Percentiles rank a stretch among this genome's conserved stretches.
Evolutionary conservation across 2,797 vertebrate species (phyloP).

Genomic region (Argentina silus): DNA sequence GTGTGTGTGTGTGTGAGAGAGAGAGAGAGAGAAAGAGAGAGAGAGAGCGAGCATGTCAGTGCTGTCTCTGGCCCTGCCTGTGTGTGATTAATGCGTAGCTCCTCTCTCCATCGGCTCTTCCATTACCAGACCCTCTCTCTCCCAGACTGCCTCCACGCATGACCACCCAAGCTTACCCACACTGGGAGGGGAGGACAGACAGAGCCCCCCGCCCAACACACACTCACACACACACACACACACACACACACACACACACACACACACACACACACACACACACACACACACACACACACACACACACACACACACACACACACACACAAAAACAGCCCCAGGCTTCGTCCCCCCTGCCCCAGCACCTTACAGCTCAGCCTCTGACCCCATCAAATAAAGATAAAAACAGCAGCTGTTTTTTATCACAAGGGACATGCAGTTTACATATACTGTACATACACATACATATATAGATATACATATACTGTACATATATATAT

Average conservation of each 20-base stretch:
- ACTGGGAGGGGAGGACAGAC: neutral
- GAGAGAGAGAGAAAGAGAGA: neutral
- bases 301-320: constrained; percentile 9
- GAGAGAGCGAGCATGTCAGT: constrained; percentile 26
- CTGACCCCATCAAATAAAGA: constrained; percentile 39
- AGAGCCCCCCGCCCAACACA: neutral
- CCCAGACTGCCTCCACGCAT: constrained; percentile 71
- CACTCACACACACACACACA: constrained; percentile 31
- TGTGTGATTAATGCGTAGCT: constrained; percentile 79
- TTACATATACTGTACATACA: constrained; percentile 15
- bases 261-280: constrained; percentile 11
- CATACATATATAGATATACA: too few relatives aligned
- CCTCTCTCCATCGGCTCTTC: constrained; percentile 73
- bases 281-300: constrained; percentile 7
- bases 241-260: constrained; percentile 21
- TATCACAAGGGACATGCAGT: neutral
- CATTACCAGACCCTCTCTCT: constrained; percentile 72
- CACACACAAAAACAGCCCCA: constrained; percentile 25
- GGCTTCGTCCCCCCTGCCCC: constrained; percentile 24
- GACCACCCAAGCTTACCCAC: constrained; percentile 67
- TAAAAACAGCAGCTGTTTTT: constrained; percentile 21
- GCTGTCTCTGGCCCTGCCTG: constrained; percentile 60
- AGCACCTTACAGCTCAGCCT: constrained; percentile 40
- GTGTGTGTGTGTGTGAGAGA: constrained; percentile 2
- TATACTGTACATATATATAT: too few relatives aligned